Conservation (phyloP, 1,140 invertebrate species). For the Bombus superbus region DNA sequence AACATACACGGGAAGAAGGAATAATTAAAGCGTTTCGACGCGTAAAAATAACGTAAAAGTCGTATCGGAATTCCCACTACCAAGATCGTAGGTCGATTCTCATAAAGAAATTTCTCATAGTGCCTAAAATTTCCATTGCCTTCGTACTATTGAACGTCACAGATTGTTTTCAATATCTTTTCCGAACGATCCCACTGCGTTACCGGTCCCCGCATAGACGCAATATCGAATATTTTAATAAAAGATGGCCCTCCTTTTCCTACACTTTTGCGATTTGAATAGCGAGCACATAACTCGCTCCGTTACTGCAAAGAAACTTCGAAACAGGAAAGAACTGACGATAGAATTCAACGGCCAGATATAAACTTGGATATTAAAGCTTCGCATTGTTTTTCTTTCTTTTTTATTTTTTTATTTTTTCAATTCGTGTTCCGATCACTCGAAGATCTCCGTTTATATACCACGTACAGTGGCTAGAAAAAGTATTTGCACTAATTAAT, state of each 20-base stretch:
- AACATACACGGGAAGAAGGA: too few relatives aligned
- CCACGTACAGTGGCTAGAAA: too few relatives aligned
- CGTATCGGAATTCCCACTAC: too few relatives aligned
- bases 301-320: not conserved
- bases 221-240: slow-evolving; percentile 25
- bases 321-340: not conserved
- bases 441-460: not conserved
- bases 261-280: not conserved
- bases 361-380: not conserved
- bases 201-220: not conserved
- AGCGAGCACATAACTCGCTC: not conserved
- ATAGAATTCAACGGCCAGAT: too few relatives aligned
- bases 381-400: too few relatives aligned
- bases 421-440: not conserved
- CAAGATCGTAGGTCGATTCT: too few relatives aligned
- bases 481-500: too few relatives aligned
- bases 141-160: not conserved
- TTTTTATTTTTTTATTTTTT: too few relatives aligned
- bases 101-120: not conserved
- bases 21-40: not conserved
- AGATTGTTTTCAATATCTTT: slow-evolving; percentile 27
- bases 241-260: not conserved
- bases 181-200: not conserved
- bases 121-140: not conserved
- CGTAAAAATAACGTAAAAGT: too few relatives aligned